A percentile compares a stretch with the other conserved stretches of the same genome.
These are phyloP conservation scores for Agrotis segetum DNA, from an alignment of 2,888 invertebrate genomes.

Conservation along the genomic window DNA sequence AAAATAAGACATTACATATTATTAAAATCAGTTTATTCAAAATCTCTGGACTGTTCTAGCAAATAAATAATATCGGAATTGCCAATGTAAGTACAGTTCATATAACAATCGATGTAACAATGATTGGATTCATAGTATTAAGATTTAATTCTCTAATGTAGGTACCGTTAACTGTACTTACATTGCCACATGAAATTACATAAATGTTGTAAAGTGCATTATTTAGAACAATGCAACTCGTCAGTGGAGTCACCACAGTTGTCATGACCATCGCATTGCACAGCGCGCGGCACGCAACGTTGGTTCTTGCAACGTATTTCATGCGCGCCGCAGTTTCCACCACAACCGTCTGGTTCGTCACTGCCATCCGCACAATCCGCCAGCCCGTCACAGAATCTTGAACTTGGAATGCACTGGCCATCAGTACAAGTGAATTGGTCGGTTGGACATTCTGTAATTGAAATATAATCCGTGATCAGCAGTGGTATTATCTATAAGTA, in stretches of 20 bases:
- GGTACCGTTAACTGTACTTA: not conserved
- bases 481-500: too few relatives aligned
- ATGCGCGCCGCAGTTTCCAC: conserved; percentile 89
- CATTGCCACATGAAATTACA: conserved; percentile 1
- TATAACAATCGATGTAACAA: not conserved
- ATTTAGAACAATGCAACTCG: conserved; percentile 89
- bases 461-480: not conserved
- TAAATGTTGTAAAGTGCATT: conserved; percentile 9
- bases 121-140: not conserved
- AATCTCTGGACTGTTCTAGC: conserved; percentile 1
- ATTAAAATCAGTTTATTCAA: conserved; percentile 37
- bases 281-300: conserved; percentile 91
- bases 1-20: not conserved
- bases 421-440: conserved; percentile 91
- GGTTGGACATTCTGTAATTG: conserved; percentile 84
- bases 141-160: not conserved
- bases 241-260: conserved; percentile 93
- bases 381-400: conserved; percentile 93
- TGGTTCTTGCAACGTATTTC: conserved; percentile 87
- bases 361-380: conserved; percentile 93
- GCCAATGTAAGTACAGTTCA: conserved; percentile 8
- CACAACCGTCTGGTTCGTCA: conserved; percentile 92
- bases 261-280: conserved; percentile 92
- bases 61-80: not conserved
- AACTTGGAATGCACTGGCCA: conserved; percentile 92